Conservation (phyloP, 2,888 invertebrate genomes). For the Parasteatoda lunata region DNA sequence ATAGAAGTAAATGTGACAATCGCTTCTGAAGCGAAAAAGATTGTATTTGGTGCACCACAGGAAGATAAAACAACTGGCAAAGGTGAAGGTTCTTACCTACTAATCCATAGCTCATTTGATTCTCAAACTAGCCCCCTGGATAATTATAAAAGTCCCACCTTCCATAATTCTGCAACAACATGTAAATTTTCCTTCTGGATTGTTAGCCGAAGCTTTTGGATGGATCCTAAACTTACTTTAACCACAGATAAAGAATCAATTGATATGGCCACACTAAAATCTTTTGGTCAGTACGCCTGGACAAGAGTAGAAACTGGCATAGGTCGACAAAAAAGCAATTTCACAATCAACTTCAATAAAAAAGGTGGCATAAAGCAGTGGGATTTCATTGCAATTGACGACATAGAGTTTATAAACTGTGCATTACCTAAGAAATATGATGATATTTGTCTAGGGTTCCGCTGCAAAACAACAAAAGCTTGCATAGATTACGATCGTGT, state of each 20-base stretch:
- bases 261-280: slow-evolving; percentile 12
- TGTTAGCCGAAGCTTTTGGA: not conserved
- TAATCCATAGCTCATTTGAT: slow-evolving; percentile 30
- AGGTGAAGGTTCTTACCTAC: slow-evolving; percentile 50
- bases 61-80: slow-evolving; percentile 56
- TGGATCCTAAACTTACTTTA: slow-evolving; percentile 8
- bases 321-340: slow-evolving; percentile 43
- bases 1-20: slow-evolving; percentile 58
- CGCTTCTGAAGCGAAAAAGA: slow-evolving; percentile 21
- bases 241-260: not conserved
- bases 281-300: slow-evolving; percentile 10
- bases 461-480: slow-evolving; percentile 28
- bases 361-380: not conserved
- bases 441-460: slow-evolving; percentile 16
- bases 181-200: slow-evolving; percentile 62
- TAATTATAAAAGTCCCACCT: slow-evolving; percentile 42
- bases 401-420: slow-evolving; percentile 65
- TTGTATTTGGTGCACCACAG: slow-evolving; percentile 22
- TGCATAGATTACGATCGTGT: slow-evolving; percentile 54
- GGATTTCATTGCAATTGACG: slow-evolving; percentile 58
- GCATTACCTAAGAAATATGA: slow-evolving; percentile 47
- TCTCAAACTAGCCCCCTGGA: slow-evolving; percentile 25
- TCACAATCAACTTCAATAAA: slow-evolving; percentile 43
- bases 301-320: slow-evolving; percentile 43
- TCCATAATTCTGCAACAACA: slow-evolving; percentile 35